phyloP scores from a whole-genome alignment of 2,888 invertebrate genomes.

The Cantharis nigra region DNA sequence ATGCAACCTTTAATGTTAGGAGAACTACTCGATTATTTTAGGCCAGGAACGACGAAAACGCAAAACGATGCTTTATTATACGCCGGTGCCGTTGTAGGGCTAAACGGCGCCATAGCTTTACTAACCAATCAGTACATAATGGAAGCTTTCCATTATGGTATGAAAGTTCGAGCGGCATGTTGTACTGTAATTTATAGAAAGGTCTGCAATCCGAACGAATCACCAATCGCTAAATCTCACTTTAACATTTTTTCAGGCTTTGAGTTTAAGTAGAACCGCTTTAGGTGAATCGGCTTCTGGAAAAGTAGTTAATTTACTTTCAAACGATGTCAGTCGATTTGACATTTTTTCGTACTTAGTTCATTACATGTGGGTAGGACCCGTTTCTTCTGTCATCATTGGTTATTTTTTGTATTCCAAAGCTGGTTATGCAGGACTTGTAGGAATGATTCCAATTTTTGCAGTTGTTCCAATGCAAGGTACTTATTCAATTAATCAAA shows the following conservation, averaged over 20 bases:
- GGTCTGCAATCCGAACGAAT: slow-evolving; percentile 59
- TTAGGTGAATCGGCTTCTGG: slow-evolving; percentile 79
- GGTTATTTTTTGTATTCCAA: slow-evolving; percentile 78
- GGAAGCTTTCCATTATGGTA: slow-evolving; percentile 75
- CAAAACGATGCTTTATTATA: slow-evolving; percentile 67
- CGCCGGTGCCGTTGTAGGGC: slow-evolving; percentile 62
- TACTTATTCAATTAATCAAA: slow-evolving; percentile 40
- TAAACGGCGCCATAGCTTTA: slow-evolving; percentile 63
- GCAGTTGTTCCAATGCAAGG: slow-evolving; percentile 85
- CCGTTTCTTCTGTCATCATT: slow-evolving; percentile 67
- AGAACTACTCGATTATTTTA: slow-evolving; percentile 69
- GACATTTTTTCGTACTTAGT: slow-evolving; percentile 82
- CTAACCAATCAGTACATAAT: slow-evolving; percentile 70
- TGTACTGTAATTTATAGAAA: slow-evolving; percentile 86
- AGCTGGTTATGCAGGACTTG: slow-evolving; percentile 73
- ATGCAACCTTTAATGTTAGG: slow-evolving; percentile 71
- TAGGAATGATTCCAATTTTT: slow-evolving; percentile 79
- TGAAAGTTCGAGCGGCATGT: slow-evolving; percentile 79
- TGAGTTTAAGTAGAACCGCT: slow-evolving; percentile 71
- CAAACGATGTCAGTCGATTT: slow-evolving; percentile 92
- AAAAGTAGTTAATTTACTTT: slow-evolving; percentile 89
- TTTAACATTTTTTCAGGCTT: slow-evolving; percentile 60
- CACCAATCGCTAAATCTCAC: background rate
- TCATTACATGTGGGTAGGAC: slow-evolving; percentile 88
- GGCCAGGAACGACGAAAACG: slow-evolving; percentile 56